Evolutionary conservation across 2,888 invertebrate species (phyloP), one percentile per base, ranked within the genome.

Genomic region (Polylopha cassiicola): DNA sequence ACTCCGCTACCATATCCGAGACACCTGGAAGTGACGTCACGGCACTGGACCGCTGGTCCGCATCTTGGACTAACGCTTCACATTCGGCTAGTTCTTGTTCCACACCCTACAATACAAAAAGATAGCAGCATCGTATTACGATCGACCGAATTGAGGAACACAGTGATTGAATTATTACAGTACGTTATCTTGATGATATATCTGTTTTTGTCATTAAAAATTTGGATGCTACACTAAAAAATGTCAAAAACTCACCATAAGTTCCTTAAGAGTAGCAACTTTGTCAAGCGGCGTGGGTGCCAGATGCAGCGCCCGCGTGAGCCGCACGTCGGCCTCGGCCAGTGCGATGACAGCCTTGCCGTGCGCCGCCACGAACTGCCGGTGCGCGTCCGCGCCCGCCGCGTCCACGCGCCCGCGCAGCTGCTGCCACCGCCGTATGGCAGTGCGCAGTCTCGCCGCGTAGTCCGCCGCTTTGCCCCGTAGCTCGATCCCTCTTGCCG

Each of bases 351-450:
- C 88, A 0, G 92, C 91, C 16, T 87, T 88, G 3, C 91, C 90
- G 43, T 94, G 94, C 7, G 91, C 90, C 2, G 89, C 87, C 7
- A 90, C 87, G 56, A 94, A 92, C 53, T 91, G 91, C 1, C 89
- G 81, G 53, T 90, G 90, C 1, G 88, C 76, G 44, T 89, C 88
- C 0, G 86, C 86, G 1, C 89, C 87, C 1, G 92, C 86, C 0
- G 87, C 84, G 38, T 87, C 78, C 17, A 89, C 87, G 20, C 89
- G 87, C 0, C 89, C 89, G 7, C 87, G 76, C 28, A 93, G 63
- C 31, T 85, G 87, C 45, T 89, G 88, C 91, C 93, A 92, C 50
- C 90, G 87, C 10, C 92, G 87, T 2, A 89, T 87, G 8, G 87
- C 87, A 11, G 82, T 70, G 0, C 92, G 89, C 10, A 93, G 63